Base-by-base conservation (phyloP, 2,888 invertebrate genomes). In the Synanthedon tipuliformis region DNA sequence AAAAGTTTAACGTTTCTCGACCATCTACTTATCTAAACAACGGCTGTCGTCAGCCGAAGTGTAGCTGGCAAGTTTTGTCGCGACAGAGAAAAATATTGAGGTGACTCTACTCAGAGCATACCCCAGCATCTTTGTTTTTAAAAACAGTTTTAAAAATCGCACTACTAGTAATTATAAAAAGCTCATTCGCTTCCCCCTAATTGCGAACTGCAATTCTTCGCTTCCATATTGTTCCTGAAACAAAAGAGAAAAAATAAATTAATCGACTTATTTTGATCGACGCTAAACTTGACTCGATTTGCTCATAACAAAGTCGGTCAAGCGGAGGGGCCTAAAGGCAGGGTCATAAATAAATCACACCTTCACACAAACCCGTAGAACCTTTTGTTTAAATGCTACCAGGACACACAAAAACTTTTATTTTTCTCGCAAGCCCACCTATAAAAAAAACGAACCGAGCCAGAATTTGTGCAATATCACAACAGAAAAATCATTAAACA, bases 341-440 rank as follows among this genome's bases (percentile, higher is more conserved):
- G 65, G 74, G 85, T 75, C 83, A 70, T 87, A 86, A 87, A 87
- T 86, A 87, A 86, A 86, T 86, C 87, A 84, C 86, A 84, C 86
- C 84, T 86, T 79, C 77, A 77, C 81, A 77, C 76, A 73, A 77
- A 63, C 68, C 73, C 69, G 66, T 66, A 71, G 75, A 60, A 70
- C 75, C 81, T 81, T 81, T 86, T 86, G 85, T 87, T 87, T 87
- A 87, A 85, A 78, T 73, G 85, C 86, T 86, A 85, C 86, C 81
- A 86, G 75, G 73, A 70, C 74, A 72, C 73, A 80, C 77, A 82
- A 78, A 84, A 82, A 79, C 77, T 76, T 75, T 74, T 77, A 78
- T 81, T 76, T 76, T 78, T 78, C 81, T 77, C 71, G 73, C 80
- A 77, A 77, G 73, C 68, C 68, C 64, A 64, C 65, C 61, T 68